phyloP scores from a whole-genome alignment of 2,113 vertebrate species.

The Lycocorax pyrrhopterus region DNA sequence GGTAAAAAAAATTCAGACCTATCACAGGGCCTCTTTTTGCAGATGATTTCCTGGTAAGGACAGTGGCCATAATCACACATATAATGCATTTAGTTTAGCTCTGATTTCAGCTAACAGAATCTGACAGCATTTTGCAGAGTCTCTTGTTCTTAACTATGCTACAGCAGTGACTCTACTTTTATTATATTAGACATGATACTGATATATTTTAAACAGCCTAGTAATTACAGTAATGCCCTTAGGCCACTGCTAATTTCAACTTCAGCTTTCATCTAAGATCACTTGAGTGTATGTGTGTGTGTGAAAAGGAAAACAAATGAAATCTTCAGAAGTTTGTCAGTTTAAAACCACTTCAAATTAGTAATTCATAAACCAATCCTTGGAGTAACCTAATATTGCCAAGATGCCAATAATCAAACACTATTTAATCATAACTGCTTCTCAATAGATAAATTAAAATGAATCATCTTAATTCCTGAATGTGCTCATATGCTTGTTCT shows the following conservation, averaged over 20 bases:
- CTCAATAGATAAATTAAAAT: not conserved
- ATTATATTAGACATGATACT: slow-evolving; percentile 52
- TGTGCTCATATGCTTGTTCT: not conserved
- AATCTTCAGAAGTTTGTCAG: not conserved
- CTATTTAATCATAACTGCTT: not conserved
- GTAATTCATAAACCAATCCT: not conserved
- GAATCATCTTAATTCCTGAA: not conserved
- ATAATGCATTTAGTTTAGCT: not conserved
- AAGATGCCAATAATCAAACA: not conserved
- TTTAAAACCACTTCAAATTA: not conserved
- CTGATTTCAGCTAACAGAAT: slow-evolving; percentile 35
- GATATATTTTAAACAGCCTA: slow-evolving; percentile 39
- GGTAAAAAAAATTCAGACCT: not conserved
- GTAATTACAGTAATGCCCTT: slow-evolving; percentile 42
- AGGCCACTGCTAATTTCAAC: slow-evolving; percentile 20
- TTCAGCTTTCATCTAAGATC: slow-evolving; percentile 10
- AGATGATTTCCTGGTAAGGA: not conserved
- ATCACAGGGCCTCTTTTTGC: not conserved
- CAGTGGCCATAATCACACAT: not conserved
- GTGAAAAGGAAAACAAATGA: not conserved
- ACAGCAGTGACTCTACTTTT: slow-evolving; percentile 8
- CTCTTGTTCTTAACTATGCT: slow-evolving; percentile 26
- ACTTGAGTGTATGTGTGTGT: not conserved
- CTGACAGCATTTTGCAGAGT: slow-evolving; percentile 38
- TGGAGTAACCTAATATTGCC: not conserved